Evolutionary conservation across 2,797 vertebrate species (phyloP), one percentile per base, ranked within the genome.

Genomic region (Trachurus trachurus): DNA sequence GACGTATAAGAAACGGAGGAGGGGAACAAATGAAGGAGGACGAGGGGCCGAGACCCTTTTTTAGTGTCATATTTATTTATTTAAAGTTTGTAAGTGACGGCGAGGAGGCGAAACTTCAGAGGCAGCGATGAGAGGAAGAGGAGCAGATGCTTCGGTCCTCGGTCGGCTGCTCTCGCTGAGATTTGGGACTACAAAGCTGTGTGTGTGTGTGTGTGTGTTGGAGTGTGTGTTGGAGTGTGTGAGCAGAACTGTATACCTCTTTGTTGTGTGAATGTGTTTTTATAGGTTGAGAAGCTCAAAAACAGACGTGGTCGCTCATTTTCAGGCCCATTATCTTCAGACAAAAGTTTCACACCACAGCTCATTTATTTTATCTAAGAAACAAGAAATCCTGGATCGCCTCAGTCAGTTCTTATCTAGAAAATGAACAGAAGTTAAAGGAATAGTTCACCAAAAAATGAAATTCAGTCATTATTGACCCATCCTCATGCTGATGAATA

Each of bases 51-150:
- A 29, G 0, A 62, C 26, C 58, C 47, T 1, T 1, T 1, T 68
- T n/a, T 26, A 13, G 73, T 47, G 64, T 82, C 64, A 11, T 82
- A 83, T 89, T 88, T 93, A 90, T 90, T 89, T 89, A 91, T 93
- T 88, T 80, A 75, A 88, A 69, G 63, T 74, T 56, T 50, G 74
- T 70, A n/a, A 71, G 58, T 2, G 62, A 65, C 22, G 56, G 61
- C 15, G 40, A 61, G 44, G 0, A 29, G 17, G 49, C 9, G 19
- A 34, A 73, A 65, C 40, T 15, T 26, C 61, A 44, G 47, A 78
- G 65, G 22, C 29, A 34, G 37, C 2, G 40, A 78, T 5, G 3
- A 11, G 47, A 50, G 26, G 74, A 69, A 29, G 66, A 60, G 49
- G 62, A 64, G 58, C 17, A 15, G 19, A 66, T 0, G 1, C 44